Evolutionary conservation across 1,140 invertebrate genomes (phyloP), one percentile per base, ranked within the genome.

Genomic region (Zelostemma sp.): DNA sequence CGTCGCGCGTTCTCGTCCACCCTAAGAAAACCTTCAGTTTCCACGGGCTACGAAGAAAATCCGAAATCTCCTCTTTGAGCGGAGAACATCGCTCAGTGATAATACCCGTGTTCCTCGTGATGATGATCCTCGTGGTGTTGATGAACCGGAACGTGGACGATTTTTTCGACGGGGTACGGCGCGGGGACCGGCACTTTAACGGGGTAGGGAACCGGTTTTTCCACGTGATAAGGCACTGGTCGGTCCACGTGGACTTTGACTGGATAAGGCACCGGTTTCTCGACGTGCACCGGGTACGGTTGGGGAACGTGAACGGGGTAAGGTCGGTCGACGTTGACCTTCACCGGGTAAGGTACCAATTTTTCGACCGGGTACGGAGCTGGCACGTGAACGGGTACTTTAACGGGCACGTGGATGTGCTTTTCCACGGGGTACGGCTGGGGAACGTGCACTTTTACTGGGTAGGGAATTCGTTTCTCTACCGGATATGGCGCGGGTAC

Each of bases 401-500:
- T 93, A 92, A 90, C 19, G 89, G 89, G 56, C 89, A 71, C 8
- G 90, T n/a, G 90, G 1, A 91, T 89, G 68, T 89, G 90, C 78
- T 90, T 91, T 62, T 91, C 89, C 2, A 93, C 90, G n/a, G 89
- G 89, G 86, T 92, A 92, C 57, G 91, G 91, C 74, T 92, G 92
- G 8, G 89, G 88, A 11, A 92, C 90, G 59, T 89, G 89, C 1
- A 93, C 89, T 80, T 92, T 91, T 5, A 92, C 91, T 79, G 91
- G 90, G 74, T 91, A 90, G 21, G 91, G 91, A 6, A 93, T 86
- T 80, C 93, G 92, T 83, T 92, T 92, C 77, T 92, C 91, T 6
- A 93, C 91, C 66, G 91, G 91, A 81, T 93, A 93, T 50, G 91
- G 91, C 75, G 92, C 90, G 6, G 91, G 91, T 8, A 93, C 91